phyloP scores from a whole-genome alignment of 53 echinoderm and acorn worm species.

The Stichopus horrens region DNA sequence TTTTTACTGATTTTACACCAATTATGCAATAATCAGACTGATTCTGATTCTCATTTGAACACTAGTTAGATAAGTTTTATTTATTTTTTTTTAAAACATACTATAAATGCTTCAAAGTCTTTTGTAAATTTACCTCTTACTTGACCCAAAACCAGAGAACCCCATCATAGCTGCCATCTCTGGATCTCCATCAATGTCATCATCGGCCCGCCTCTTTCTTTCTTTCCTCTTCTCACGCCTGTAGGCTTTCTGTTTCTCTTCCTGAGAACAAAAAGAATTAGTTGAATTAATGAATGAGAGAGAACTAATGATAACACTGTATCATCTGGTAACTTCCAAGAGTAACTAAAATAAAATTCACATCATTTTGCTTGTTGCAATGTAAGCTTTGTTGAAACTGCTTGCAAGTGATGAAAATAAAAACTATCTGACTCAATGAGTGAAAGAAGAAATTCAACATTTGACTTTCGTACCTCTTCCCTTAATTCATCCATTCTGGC shows the following conservation, averaged over 20 bases:
- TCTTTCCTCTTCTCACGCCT: conserved; percentile 93
- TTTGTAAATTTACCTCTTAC: conserved; percentile 67
- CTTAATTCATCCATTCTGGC: conserved; percentile 89
- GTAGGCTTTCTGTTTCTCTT: conserved; percentile 98
- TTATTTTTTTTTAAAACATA: no score
- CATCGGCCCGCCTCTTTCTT: conserved; percentile 81
- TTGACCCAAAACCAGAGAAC: conserved; percentile 91
- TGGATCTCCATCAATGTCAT: conserved; percentile 75
- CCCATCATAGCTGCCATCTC: conserved; percentile 99
- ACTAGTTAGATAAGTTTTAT: no score
- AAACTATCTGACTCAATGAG: neutral
- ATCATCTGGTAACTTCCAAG: no score
- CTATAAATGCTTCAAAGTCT: no score
- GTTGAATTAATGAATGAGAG: no score
- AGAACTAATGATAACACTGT: no score
- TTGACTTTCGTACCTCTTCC: conserved; percentile 70
- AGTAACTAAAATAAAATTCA: no score
- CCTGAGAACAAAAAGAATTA: conserved; percentile 47
- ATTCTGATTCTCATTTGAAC: no score
- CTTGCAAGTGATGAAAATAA: neutral
- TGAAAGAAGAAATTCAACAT: neutral
- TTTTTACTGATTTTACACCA: no score
- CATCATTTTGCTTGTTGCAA: neutral
- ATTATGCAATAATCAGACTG: no score
- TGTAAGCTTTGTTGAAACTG: neutral